Percentiles rank a stretch among this genome's conserved stretches.
phyloP scores from a whole-genome alignment of 1,140 invertebrate species.

The Trinorchestia longiramus region DNA sequence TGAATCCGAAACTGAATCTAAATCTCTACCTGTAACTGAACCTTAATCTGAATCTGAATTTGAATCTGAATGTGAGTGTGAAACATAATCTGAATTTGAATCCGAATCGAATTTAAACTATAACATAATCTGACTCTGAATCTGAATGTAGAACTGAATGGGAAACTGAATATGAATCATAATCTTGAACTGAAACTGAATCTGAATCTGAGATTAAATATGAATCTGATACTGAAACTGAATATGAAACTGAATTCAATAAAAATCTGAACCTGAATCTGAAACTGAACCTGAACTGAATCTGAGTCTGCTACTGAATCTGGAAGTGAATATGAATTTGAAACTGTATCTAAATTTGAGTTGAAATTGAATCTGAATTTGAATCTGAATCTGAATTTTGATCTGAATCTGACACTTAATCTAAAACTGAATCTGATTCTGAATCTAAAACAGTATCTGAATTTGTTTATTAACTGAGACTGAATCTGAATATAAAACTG shows the following conservation, averaged over 20 bases:
- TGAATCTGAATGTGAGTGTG: neutral
- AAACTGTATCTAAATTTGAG: neutral
- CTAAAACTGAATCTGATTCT: too few species aligned
- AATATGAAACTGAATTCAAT: neutral
- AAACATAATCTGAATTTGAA: too few species aligned
- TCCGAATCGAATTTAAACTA: too few species aligned
- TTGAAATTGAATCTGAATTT: neutral
- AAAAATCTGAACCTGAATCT: neutral
- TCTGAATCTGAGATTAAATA: too few species aligned
- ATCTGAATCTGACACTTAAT: too few species aligned
- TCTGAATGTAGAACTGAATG: neutral
- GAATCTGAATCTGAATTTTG: too few species aligned
- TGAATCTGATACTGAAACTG: too few species aligned
- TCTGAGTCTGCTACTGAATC: neutral
- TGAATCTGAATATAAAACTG: neutral
- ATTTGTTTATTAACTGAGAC: neutral
- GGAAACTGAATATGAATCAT: neutral
- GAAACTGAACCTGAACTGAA: neutral
- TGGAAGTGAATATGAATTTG: neutral
- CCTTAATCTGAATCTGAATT: neutral
- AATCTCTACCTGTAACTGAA: too few species aligned
- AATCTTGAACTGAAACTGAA: too few species aligned
- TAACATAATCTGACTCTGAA: too few species aligned
- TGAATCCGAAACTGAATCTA: too few species aligned
- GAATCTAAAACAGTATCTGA: too few species aligned